Percentiles rank a stretch among this genome's conserved stretches.
These are phyloP conservation scores for Caloenas nicobarica DNA, from an alignment of 2,113 vertebrate genomes.

Conservation along the genomic window DNA sequence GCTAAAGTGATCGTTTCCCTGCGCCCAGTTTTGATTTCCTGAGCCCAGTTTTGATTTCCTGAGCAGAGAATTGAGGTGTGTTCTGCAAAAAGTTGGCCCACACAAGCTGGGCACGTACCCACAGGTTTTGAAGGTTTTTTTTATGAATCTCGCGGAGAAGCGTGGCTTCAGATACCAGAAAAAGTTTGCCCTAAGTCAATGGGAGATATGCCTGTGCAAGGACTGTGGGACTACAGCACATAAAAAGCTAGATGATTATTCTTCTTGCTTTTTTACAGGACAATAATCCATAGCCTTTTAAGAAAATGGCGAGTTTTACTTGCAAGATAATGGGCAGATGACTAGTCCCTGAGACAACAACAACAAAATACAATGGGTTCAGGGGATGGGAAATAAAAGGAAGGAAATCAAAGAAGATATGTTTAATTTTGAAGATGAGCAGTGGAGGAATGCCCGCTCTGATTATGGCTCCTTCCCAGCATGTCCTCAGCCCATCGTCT, in stretches of 20 bases:
- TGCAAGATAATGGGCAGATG: neutral
- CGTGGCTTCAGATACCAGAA: slow-evolving; percentile 26
- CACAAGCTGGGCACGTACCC: slow-evolving; percentile 31
- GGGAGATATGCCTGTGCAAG: neutral
- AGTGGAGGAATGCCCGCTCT: fast-evolving
- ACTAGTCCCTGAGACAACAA: neutral
- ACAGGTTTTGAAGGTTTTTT: slow-evolving; percentile 12
- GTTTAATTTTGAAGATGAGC: neutral
- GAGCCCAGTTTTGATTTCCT: slow-evolving; percentile 22
- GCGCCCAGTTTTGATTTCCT: slow-evolving; percentile 24
- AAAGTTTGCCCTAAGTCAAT: neutral
- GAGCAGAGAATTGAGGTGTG: slow-evolving; percentile 10
- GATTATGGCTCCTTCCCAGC: neutral
- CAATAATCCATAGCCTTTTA: neutral
- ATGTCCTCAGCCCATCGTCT: neutral
- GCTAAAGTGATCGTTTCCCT: slow-evolving; percentile 14
- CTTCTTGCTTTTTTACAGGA: neutral
- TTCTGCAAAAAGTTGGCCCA: neutral
- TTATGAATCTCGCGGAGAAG: neutral
- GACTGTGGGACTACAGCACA: neutral
- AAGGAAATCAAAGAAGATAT: neutral
- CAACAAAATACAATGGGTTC: fast-evolving
- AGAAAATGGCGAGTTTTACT: neutral
- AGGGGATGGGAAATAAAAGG: neutral
- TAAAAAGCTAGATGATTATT: neutral